These are phyloP conservation scores for Latrodectus geometricus DNA, from an alignment of 1,140 invertebrate species.

Conservation along the genomic window DNA sequence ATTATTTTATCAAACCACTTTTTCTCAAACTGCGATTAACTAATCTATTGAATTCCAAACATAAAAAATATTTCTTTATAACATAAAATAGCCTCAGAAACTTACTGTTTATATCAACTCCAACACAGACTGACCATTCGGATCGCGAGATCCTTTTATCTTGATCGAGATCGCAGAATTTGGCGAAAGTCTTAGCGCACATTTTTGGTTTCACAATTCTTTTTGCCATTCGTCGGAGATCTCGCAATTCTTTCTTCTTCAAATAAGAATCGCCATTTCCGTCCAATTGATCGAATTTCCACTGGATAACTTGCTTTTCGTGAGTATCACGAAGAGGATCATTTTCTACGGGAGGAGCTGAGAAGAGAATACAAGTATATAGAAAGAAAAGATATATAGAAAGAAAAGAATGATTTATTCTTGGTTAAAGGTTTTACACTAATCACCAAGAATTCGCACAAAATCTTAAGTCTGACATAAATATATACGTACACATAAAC, in stretches of 20 bases:
- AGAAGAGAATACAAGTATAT: not conserved
- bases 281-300: conserved; percentile 90
- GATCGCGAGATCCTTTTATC: conserved; percentile 79
- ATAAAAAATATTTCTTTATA: too few species aligned
- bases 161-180: conserved; percentile 83
- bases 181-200: conserved; percentile 88
- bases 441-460: too few species aligned
- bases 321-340: conserved; percentile 40
- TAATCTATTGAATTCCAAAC: too few species aligned
- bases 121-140: conserved; percentile 87
- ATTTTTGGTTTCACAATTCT: conserved; percentile 87
- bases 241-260: conserved; percentile 83
- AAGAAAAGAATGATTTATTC: conserved; percentile 31
- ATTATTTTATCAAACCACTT: too few species aligned
- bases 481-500: too few species aligned
- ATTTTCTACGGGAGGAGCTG: not conserved
- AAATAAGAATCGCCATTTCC: conserved; percentile 79
- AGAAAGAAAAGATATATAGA: not conserved
- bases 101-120: conserved; percentile 76
- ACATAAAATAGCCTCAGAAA: conserved; percentile 27
- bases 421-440: too few species aligned
- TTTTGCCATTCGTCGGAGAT: conserved; percentile 82
- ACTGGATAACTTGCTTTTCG: conserved; percentile 73
- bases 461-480: too few species aligned
- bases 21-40: too few species aligned